Evolutionary conservation across 2,797 vertebrate genomes (phyloP), one percentile per base, ranked within the genome.

Genomic region (Myripristis jacobus): DNA sequence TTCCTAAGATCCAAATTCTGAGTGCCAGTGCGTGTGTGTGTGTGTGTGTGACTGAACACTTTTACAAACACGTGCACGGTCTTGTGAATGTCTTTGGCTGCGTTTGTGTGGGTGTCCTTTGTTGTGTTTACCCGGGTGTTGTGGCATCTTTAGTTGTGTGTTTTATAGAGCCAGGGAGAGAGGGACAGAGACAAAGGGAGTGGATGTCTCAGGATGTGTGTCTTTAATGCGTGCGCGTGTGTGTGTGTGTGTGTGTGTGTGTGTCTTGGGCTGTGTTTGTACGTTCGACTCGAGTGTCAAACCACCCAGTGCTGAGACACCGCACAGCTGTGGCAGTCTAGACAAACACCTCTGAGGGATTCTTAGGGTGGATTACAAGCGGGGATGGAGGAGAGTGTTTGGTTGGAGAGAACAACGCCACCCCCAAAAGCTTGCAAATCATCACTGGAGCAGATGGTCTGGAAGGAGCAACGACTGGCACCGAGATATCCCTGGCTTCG

Each of bases 51-150:
- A 18, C 2, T 47, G 25, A 29, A 27, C 29, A 22, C 61, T 79
- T 80, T 86, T 78, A 55, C 80, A 66, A 75, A 80, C 68, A 80
- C 80, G 64, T 75, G 79, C 70, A 80, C 77, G 84, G 84, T 74
- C 57, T 47, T 31, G 77, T 75, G 54, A 74, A 66, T 58, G 70
- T 76, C 55, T 47, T 25, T n/a, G 25, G 16, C 63, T 58, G 67
- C 62, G 54, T 61, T 5, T 41, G 62, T 36, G 44, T 19, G 65
- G 61, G 54, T 58, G 22, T 70, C 34, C 0, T 62, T 38, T 48
- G 25, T 27, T 18, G 34, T 22, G 21, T 61, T 57, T 31, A 48
- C 41, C 19, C 46, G 18, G n/a, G 21, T 10, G 7, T 63, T 51
- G 65, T 29, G 50, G 72, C 61, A 47, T 68, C 69, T 58, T 52